Base-by-base conservation (phyloP, 2,888 invertebrate genomes). In the Scaptomyza tumidula region DNA sequence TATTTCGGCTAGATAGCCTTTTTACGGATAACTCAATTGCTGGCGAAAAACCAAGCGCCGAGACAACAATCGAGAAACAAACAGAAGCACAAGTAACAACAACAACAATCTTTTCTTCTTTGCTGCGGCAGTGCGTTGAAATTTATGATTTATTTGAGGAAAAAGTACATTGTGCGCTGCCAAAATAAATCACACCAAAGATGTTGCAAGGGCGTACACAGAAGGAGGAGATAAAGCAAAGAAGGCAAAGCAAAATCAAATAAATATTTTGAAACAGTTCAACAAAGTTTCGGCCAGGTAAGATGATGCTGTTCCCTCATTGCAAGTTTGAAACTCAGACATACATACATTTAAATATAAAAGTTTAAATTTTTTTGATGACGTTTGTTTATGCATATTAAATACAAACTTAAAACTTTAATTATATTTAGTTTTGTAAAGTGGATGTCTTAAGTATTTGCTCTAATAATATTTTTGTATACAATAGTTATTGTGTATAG, bases 141-240 rank as follows among this genome's bases (percentile, higher is more conserved):
- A 86, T 86, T 87, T 86, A 89, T 86, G 86, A 86, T 86, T 86
- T 89, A 89, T 86, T 86, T 88, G 80, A 80, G 78, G 80, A 69
- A 75, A 85, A 87, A 87, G 88, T 89, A 88, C 88, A 85, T 85
- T 80, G 80, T 80, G 73, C 72, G 75, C 68, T 78, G 79, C 88
- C 83, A 68, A 86, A 88, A 86, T 86, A 86, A 86, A 86, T 86
- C 86, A 86, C 85, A 88, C 80, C 82, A 79, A 83, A 88, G 79
- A 75, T 69, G 81, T 62, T 62, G 56, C 60, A 59, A 41, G 58
- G 49, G 33, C 43, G 16, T 6, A 9, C 39, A 41, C 14, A 3
- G 16, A 16, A 41, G 7, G 4, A 45, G 55, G 53, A 58, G 55
- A 61, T 48, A 58, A 59, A 59, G 53, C 53, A 58, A 59, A 59